Evolutionary conservation across 2,113 vertebrate genomes (phyloP).

Genomic region (Haemorhous mexicanus): DNA sequence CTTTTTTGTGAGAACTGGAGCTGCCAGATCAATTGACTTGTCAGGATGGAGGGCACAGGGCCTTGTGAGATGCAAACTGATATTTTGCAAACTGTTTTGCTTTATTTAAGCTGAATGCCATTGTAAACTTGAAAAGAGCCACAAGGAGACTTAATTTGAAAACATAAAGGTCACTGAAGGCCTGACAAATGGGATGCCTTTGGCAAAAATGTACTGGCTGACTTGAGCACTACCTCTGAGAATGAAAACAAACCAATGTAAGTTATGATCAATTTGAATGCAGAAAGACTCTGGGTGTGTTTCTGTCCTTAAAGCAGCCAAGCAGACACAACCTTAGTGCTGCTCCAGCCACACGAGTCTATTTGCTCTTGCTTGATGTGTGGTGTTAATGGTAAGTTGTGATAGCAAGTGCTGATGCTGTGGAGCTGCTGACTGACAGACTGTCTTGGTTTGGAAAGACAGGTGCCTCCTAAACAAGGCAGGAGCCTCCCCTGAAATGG

Average conservation of each 20-base stretch:
- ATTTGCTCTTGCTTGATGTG: neutral
- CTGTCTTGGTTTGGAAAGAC: too few species aligned
- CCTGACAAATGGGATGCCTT: slow-evolving; percentile 14
- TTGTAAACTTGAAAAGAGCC: neutral
- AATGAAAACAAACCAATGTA: neutral
- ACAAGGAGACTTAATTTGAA: slow-evolving; percentile 49
- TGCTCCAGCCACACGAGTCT: neutral
- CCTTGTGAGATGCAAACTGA: neutral
- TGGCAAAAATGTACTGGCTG: neutral
- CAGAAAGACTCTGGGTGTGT: neutral
- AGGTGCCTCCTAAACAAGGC: too few species aligned
- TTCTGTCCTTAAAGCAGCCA: neutral
- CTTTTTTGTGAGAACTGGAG: neutral
- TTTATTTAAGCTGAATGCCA: slow-evolving; percentile 51
- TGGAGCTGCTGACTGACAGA: neutral
- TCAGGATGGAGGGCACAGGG: neutral
- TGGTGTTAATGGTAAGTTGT: neutral
- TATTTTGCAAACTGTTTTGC: slow-evolving; percentile 35
- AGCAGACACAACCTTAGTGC: neutral
- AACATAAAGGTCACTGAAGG: slow-evolving; percentile 10
- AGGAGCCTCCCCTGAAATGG: too few species aligned
- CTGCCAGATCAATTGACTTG: neutral
- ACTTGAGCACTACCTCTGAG: neutral
- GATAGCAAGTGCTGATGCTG: neutral
- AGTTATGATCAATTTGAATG: neutral